A percentile compares a stretch with the other conserved stretches of the same genome.
phyloP scores from a whole-genome alignment of 2,797 vertebrate species.

The Morelia viridis region DNA sequence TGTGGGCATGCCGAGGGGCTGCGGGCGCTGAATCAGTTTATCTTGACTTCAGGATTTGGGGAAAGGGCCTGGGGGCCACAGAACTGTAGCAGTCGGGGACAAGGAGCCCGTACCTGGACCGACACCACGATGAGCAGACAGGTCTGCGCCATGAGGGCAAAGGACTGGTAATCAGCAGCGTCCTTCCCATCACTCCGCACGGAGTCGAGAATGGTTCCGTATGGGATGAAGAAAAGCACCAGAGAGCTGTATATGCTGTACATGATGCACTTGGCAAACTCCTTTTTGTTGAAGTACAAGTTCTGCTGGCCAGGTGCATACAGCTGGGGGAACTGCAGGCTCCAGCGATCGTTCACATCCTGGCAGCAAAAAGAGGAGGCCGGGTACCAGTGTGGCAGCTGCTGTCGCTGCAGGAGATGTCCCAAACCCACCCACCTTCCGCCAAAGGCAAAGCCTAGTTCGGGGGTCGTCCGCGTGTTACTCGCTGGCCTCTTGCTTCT shows the following conservation, averaged over 20 bases:
- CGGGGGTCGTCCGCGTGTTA: no score
- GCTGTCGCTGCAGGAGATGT: not conserved
- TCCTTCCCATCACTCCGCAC: constrained; percentile 86
- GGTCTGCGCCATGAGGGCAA: constrained; percentile 88
- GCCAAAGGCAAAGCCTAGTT: not conserved
- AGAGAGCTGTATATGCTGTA: constrained; percentile 93
- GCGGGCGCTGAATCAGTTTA: not conserved
- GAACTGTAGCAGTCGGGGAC: not conserved
- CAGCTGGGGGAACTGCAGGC: constrained; percentile 86
- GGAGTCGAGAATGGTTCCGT: constrained; percentile 81
- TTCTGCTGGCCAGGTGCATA: constrained; percentile 89
- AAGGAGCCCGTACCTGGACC: constrained; percentile 77
- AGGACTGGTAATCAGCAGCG: constrained; percentile 91
- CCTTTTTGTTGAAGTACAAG: constrained; percentile 86
- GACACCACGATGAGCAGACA: constrained; percentile 85
- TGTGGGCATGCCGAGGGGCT: no score
- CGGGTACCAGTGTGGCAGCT: not conserved
- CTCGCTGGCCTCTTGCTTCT: not conserved
- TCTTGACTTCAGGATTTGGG: no score
- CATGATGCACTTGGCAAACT: constrained; percentile 82
- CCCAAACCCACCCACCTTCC: not conserved
- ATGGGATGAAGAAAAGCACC: constrained; percentile 91
- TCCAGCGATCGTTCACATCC: constrained; percentile 94
- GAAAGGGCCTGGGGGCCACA: not conserved
- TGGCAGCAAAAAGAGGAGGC: constrained; percentile 53